These are phyloP conservation scores for Neopipo cinnamomea DNA, from an alignment of 2,113 vertebrate genomes.

Conservation along the genomic window DNA sequence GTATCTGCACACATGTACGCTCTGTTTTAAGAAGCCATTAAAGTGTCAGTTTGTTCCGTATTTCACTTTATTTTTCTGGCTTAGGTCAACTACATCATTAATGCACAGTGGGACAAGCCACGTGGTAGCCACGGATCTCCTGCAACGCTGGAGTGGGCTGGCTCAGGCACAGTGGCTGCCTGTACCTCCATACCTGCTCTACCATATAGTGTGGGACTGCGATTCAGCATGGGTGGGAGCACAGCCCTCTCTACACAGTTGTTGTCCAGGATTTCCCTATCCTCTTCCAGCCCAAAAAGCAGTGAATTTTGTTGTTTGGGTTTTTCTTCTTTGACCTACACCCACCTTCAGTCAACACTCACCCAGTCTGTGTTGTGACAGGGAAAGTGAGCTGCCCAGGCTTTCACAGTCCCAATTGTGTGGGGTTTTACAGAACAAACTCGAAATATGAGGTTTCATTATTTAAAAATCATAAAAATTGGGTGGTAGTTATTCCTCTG, in stretches of 20 bases:
- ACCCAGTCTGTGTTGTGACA: not conserved
- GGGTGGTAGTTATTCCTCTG: not conserved
- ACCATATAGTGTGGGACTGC: fast-evolving
- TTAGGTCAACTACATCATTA: not conserved
- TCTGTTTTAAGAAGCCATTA: not conserved
- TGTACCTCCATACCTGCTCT: not conserved
- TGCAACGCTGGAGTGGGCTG: fast-evolving
- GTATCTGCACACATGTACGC: fast-evolving
- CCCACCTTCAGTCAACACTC: not conserved
- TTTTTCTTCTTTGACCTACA: not conserved
- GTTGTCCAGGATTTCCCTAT: not conserved
- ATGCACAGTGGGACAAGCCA: not conserved
- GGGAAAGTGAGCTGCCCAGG: not conserved
- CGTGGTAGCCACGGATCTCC: fast-evolving
- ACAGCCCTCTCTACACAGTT: not conserved
- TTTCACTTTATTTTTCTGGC: not conserved
- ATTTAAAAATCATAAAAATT: not conserved
- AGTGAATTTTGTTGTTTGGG: not conserved
- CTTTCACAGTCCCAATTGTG: not conserved
- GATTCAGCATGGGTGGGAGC: not conserved
- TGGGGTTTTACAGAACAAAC: not conserved
- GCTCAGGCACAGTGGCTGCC: not conserved
- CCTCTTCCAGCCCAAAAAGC: not conserved
- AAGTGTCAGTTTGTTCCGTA: not conserved
- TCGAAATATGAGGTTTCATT: not conserved